A percentile compares a stretch with the other conserved stretches of the same genome.
Conservation (phyloP, 2,797 vertebrate genomes). For the Chromis chromis region DNA sequence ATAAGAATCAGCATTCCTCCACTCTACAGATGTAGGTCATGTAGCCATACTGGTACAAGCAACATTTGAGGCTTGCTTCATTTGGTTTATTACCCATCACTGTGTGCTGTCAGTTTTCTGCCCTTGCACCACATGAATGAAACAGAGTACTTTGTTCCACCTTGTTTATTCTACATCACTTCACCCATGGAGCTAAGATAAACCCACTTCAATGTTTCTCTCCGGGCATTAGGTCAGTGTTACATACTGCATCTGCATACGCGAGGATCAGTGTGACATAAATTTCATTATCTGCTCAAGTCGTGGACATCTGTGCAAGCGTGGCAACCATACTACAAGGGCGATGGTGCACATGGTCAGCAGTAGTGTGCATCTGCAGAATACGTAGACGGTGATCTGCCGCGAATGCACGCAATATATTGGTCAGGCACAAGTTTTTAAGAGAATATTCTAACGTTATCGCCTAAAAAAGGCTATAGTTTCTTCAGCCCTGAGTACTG, state of each 20-base stretch:
- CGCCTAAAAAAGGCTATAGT: neutral
- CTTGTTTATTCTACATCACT: slow-evolving; percentile 46
- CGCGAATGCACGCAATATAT: too few species aligned
- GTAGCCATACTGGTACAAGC: slow-evolving; percentile 56
- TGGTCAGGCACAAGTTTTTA: neutral
- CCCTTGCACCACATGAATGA: slow-evolving; percentile 50
- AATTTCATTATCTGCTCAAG: too few species aligned
- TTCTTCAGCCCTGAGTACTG: too few species aligned
- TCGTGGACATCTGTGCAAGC: too few species aligned
- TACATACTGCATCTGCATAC: too few species aligned
- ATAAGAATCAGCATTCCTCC: slow-evolving; percentile 77
- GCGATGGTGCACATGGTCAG: too few species aligned
- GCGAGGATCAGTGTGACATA: too few species aligned
- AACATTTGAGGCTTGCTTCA: slow-evolving; percentile 57
- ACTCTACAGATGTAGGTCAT: slow-evolving; percentile 78
- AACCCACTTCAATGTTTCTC: slow-evolving; percentile 50
- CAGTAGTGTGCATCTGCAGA: too few species aligned
- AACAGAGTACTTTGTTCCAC: slow-evolving; percentile 29
- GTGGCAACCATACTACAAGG: too few species aligned
- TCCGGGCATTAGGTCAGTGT: neutral
- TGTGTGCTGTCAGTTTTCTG: slow-evolving; percentile 43
- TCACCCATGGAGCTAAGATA: slow-evolving; percentile 29
- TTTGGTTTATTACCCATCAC: slow-evolving; percentile 72
- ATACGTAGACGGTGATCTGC: too few species aligned
- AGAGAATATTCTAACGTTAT: neutral